Conservation (phyloP, 2,888 invertebrate genomes). For the Iphiclides podalirius region DNA sequence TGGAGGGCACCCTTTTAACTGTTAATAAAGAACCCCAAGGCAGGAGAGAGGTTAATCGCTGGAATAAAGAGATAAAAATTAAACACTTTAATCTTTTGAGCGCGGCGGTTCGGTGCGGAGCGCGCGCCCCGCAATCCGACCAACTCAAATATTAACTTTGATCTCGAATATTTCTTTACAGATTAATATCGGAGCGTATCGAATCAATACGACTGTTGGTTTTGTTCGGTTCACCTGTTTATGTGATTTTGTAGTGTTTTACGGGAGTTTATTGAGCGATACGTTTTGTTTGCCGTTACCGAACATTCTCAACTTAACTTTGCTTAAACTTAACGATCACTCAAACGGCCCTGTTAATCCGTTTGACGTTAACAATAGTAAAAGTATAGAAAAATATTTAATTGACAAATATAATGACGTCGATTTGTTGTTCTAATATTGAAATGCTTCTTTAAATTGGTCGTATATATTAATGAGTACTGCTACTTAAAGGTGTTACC, state of each 20-base stretch:
- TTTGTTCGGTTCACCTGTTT: not conserved
- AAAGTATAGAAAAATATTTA: too few relatives aligned
- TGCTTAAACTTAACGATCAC: too few relatives aligned
- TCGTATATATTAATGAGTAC: too few relatives aligned
- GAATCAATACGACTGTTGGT: conserved; percentile 7
- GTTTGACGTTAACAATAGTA: too few relatives aligned
- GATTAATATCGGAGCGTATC: conserved; percentile 16
- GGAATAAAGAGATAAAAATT: conserved; percentile 44
- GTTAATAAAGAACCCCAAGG: conserved; percentile 31
- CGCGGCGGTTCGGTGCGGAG: conserved; percentile 18
- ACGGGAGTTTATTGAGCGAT: too few relatives aligned
- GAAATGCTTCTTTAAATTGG: too few relatives aligned
- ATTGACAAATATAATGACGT: too few relatives aligned
- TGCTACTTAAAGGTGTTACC: too few relatives aligned
- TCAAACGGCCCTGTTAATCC: too few relatives aligned
- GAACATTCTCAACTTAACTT: too few relatives aligned
- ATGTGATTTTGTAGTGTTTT: not conserved
- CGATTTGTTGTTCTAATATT: too few relatives aligned
- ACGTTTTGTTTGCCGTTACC: too few relatives aligned
- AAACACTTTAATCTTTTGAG: conserved; percentile 36
- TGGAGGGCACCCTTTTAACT: conserved; percentile 24
- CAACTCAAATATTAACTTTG: conserved; percentile 23
- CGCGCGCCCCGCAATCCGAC: not conserved
- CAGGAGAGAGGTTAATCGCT: conserved; percentile 39
- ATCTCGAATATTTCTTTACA: conserved; percentile 20